Evolutionary conservation across 2,113 vertebrate species (phyloP), one percentile per base, ranked within the genome.

Genomic region (Oryzias melastigma): DNA sequence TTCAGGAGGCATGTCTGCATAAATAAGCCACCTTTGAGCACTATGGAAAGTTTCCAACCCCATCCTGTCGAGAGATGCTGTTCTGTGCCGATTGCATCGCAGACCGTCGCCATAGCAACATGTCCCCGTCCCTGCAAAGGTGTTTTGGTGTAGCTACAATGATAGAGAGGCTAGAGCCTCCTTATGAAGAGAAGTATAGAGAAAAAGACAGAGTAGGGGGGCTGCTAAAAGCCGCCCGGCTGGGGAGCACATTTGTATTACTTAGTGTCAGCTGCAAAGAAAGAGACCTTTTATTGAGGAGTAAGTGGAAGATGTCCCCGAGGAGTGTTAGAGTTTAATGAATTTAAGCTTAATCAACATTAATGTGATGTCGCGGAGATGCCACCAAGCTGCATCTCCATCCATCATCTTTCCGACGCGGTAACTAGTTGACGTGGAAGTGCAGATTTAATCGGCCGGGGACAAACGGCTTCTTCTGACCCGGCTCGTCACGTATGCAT

Each of bases 101-200:
- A 42, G 73, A 48, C 75, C 69, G 90, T 92, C 81, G 68, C 86
- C 82, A 87, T 87, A 64, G 87, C 62, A 89, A 92, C 88, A 45
- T 29, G 58, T 80, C 75, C 73, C 80, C 68, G 35, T 82, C 70
- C 69, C 71, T 16, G n/a, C 47, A 17, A 77, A 80, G 67, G 60
- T 75, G 78, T 57, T 65, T 62, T 65, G 59, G 80, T 71, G 47
- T 54, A 49, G 73, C 65, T 67, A 53, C 76, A 65, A 63, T 62
- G 77, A 84, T 65, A 76, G 71, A 83, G 78, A 81, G 60, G 58
- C 77, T 76, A 62, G 67, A 82, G 78, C 58, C 59, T 73, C 84
- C 83, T 81, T 59, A 73, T 44, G 44, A n/a, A 58, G 68, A 69
- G 61, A 41, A 42, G 42, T 54, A 68, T 55, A 61, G 68, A 53